A percentile compares a stretch with the other conserved stretches of the same genome.
phyloP scores from a whole-genome alignment of 2,113 vertebrate species.

The Anguilla japonica region DNA sequence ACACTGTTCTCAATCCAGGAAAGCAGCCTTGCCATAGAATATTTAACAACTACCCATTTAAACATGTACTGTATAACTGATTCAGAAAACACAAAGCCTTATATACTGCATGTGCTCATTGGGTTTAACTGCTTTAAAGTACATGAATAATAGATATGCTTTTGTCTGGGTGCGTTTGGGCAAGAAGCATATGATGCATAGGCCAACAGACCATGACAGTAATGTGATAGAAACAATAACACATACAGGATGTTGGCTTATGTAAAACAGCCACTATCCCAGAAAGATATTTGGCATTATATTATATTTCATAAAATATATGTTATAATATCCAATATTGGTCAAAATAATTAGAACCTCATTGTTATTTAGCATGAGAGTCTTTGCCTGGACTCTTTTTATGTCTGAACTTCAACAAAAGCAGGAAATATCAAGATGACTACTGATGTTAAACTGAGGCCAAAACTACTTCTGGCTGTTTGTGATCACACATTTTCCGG shows the following conservation, averaged over 20 bases:
- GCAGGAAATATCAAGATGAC: background rate
- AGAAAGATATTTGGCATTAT: background rate
- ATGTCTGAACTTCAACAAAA: background rate
- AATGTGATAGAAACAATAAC: background rate
- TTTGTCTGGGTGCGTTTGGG: background rate
- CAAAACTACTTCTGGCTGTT: background rate
- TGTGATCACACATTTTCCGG: background rate
- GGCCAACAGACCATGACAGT: background rate
- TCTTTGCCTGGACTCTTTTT: background rate
- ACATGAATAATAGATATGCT: background rate
- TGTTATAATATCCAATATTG: conserved; percentile 6
- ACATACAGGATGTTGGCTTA: background rate
- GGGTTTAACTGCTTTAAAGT: background rate
- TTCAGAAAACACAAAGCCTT: background rate
- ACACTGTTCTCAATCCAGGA: background rate
- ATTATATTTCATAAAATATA: background rate
- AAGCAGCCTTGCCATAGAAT: background rate
- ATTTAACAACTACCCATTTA: background rate
- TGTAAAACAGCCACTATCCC: background rate
- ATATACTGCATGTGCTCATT: background rate
- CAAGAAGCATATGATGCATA: background rate
- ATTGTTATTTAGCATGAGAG: background rate
- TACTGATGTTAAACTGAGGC: background rate
- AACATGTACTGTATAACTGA: background rate
- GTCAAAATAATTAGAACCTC: background rate